A percentile compares a stretch with the other conserved stretches of the same genome.
These are phyloP conservation scores for Lepus oiostolus DNA, from an alignment of 2,797 vertebrate species.

Conservation along the genomic window DNA sequence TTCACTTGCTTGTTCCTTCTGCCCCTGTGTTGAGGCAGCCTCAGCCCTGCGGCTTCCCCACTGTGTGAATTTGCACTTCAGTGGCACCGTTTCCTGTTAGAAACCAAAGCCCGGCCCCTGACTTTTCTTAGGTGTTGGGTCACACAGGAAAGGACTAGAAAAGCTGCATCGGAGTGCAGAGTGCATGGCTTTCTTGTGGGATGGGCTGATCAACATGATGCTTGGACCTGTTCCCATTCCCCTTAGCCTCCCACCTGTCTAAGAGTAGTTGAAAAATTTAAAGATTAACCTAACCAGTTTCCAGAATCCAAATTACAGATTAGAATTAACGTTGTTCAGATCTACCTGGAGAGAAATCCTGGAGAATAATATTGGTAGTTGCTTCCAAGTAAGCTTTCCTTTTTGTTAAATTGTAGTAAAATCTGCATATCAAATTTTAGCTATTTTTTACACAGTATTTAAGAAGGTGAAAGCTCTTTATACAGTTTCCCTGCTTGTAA, in stretches of 20 bases:
- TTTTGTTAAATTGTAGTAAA: not conserved
- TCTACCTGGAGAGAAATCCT: not conserved
- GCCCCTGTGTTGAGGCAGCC: accelerated
- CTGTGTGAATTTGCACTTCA: not conserved
- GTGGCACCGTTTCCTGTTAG: constrained; percentile 79
- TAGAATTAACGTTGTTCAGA: not conserved
- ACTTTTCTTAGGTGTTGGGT: constrained; percentile 5
- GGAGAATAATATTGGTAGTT: not conserved
- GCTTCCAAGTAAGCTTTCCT: not conserved
- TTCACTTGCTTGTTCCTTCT: not conserved
- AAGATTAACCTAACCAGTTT: not conserved
- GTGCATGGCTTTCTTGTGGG: constrained; percentile 22
- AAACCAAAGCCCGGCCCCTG: constrained; percentile 67
- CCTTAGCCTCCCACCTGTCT: not conserved
- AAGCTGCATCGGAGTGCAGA: not conserved
- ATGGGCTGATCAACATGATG: not conserved
- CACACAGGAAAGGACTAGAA: constrained; percentile 78
- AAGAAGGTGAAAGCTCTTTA: not conserved
- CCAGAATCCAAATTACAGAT: not conserved
- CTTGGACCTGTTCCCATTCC: not conserved
- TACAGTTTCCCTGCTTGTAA: not conserved
- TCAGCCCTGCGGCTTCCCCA: not conserved
- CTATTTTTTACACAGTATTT: not conserved
- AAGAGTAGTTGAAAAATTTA: not conserved
- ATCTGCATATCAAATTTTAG: not conserved